Percentiles rank a stretch among this genome's conserved stretches.
Evolutionary conservation across 1,140 invertebrate species (phyloP).

Genomic region (Tetragonula clypearis): DNA sequence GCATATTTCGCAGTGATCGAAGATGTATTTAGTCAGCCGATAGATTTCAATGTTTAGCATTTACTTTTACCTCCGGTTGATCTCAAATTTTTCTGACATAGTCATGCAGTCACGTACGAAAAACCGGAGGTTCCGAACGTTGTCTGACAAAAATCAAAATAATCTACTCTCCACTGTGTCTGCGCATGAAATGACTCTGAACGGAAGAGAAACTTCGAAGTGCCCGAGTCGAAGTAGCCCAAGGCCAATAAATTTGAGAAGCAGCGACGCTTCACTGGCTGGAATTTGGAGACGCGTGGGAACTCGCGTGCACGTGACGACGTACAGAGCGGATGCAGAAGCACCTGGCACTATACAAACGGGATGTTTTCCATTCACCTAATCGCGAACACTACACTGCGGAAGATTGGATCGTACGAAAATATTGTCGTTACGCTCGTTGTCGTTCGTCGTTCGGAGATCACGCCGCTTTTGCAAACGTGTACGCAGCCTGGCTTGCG

Average conservation of each 20-base stretch:
- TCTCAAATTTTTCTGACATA: no score
- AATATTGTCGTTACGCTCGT: slow-evolving; percentile 65
- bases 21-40: no score
- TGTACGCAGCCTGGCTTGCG: not conserved
- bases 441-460: slow-evolving; percentile 53
- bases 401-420: slow-evolving; percentile 64
- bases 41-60: no score
- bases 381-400: slow-evolving; percentile 54
- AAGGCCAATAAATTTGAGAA: not conserved
- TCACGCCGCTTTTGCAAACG: slow-evolving; percentile 45
- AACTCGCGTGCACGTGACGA: not conserved
- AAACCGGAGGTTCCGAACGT: not conserved
- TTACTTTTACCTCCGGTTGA: no score
- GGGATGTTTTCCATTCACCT: slow-evolving; percentile 64
- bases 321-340: slow-evolving; percentile 17
- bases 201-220: not conserved
- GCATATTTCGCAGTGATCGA: no score
- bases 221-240: not conserved
- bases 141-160: not conserved
- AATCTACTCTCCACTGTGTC: not conserved
- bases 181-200: not conserved
- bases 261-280: not conserved
- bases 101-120: not conserved
- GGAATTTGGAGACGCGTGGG: not conserved
- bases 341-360: slow-evolving; percentile 40